These are phyloP conservation scores for Bursaphelenchus okinawaensis DNA, from an alignment of 2,888 invertebrate genomes.

Conservation along the genomic window DNA sequence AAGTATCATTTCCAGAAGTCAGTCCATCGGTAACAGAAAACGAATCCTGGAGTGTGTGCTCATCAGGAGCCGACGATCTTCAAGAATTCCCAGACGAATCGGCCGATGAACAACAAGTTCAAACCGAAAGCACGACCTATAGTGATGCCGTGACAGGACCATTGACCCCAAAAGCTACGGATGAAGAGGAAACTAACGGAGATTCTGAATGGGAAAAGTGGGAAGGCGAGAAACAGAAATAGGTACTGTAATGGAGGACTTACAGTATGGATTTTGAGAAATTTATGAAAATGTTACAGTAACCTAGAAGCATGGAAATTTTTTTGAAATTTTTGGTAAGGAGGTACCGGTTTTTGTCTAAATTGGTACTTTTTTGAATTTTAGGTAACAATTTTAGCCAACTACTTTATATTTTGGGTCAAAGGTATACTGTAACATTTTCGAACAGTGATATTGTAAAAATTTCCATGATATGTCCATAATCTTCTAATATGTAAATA, in stretches of 20 bases:
- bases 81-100: slow-evolving; percentile 11
- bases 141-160: slow-evolving; percentile 18
- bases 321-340: too few relatives aligned
- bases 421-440: too few relatives aligned
- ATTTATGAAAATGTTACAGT: too few relatives aligned
- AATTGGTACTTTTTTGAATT: too few relatives aligned
- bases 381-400: too few relatives aligned
- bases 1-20: not conserved
- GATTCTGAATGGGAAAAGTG: slow-evolving; percentile 27
- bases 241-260: not conserved
- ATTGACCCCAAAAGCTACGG: slow-evolving; percentile 22
- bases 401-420: too few relatives aligned
- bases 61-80: slow-evolving; percentile 16
- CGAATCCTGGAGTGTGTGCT: slow-evolving; percentile 37
- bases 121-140: not conserved
- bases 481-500: too few relatives aligned
- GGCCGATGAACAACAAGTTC: not conserved
- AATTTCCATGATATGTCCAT: too few relatives aligned
- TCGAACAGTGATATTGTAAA: too few relatives aligned
- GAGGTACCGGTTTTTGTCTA: too few relatives aligned
- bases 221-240: slow-evolving; percentile 9
- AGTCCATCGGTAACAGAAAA: slow-evolving; percentile 28
- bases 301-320: too few relatives aligned
- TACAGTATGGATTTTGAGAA: too few relatives aligned
- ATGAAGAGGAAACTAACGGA: slow-evolving; percentile 15